Conservation (phyloP, 2,113 vertebrate species). For the Chamaetylas fuelleborni region DNA sequence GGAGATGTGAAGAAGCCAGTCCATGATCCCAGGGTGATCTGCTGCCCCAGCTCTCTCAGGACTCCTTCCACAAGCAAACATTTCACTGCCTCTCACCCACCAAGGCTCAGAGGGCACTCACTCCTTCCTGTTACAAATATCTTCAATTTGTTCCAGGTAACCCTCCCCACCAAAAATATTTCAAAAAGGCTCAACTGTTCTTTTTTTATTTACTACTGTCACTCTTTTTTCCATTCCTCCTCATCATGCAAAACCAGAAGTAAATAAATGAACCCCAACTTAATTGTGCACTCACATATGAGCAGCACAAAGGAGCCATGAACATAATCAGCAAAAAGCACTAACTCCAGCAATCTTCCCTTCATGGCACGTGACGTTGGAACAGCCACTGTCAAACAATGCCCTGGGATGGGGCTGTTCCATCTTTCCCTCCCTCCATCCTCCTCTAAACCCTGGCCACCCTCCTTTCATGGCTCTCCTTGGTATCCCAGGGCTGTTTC, state of each 20-base stretch:
- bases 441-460: background rate
- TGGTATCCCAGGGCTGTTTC: background rate
- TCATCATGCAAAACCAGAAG: background rate
- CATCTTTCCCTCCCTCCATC: background rate
- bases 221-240: background rate
- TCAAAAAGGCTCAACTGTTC: background rate
- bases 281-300: conserved; percentile 36
- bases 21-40: background rate
- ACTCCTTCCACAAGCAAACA: background rate
- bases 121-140: background rate
- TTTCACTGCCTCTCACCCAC: background rate
- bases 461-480: background rate
- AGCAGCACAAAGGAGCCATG: conserved; percentile 49
- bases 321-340: conserved; percentile 57
- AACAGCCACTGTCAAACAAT: background rate
- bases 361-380: background rate
- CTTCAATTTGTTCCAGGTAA: background rate
- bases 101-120: background rate
- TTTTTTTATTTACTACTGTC: background rate
- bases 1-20: background rate
- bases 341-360: background rate
- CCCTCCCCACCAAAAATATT: background rate
- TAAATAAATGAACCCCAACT: conserved; percentile 38
- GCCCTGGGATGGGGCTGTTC: background rate
- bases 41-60: background rate